These are phyloP conservation scores for Tachyglossus aculeatus DNA, from an alignment of 2,797 vertebrate species.

Conservation along the genomic window DNA sequence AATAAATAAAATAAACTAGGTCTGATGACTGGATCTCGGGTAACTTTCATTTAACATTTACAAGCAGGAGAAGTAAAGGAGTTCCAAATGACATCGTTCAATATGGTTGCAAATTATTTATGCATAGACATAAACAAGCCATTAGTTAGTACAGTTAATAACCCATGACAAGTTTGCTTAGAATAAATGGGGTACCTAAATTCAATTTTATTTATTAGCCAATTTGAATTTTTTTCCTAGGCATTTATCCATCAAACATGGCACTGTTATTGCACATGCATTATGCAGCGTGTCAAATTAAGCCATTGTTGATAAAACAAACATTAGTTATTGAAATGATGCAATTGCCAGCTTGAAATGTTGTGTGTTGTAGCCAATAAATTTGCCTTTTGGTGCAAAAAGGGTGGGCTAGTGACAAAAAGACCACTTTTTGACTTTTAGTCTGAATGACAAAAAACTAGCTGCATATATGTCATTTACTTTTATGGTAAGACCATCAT, in stretches of 20 bases:
- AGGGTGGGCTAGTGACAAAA: constrained; percentile 37
- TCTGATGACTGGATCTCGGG: neutral
- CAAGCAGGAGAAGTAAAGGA: constrained; percentile 34
- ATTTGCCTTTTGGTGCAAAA: constrained; percentile 48
- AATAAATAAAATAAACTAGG: neutral
- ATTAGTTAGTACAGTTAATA: constrained; percentile 77
- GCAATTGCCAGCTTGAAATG: constrained; percentile 66
- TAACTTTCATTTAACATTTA: constrained; percentile 16
- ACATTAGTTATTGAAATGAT: constrained; percentile 73
- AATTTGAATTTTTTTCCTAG: constrained; percentile 71
- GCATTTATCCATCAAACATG: constrained; percentile 78
- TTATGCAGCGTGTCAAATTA: constrained; percentile 81
- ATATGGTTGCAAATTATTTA: constrained; percentile 72
- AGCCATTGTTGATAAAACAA: constrained; percentile 80
- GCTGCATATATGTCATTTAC: constrained; percentile 5
- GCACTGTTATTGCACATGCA: constrained; percentile 73
- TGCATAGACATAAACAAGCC: constrained; percentile 67
- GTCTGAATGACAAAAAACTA: constrained; percentile 12
- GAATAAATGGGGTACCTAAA: constrained; percentile 72
- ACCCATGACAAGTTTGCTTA: constrained; percentile 75
- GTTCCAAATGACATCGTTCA: constrained; percentile 55
- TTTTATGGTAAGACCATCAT: neutral
- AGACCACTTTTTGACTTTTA: constrained; percentile 57
- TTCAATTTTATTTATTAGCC: constrained; percentile 79
- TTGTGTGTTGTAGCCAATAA: constrained; percentile 64